Percentiles rank a stretch among this genome's conserved stretches.
These are phyloP conservation scores for Plebejus anna DNA, from an alignment of 2,888 invertebrate species.

Conservation along the genomic window DNA sequence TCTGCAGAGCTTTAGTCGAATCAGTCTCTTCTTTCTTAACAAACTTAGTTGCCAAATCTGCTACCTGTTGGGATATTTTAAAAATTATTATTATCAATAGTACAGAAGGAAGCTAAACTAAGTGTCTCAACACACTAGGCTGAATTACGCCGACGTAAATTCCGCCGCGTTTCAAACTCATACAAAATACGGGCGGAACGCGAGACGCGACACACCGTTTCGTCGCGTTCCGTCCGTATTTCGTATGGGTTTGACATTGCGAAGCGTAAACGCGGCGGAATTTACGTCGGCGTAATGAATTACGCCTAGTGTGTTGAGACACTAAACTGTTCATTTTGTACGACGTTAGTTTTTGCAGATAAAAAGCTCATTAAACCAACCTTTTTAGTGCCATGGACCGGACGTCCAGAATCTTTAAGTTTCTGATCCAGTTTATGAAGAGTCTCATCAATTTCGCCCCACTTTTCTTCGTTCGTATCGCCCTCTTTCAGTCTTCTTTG, in stretches of 20 bases:
- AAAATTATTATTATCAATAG: not conserved
- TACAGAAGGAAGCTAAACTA: not conserved
- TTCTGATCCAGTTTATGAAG: constrained; percentile 64
- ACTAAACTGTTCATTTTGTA: no score
- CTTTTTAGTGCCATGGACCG: constrained; percentile 79
- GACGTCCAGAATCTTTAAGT: constrained; percentile 63
- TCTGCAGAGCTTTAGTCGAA: constrained; percentile 50
- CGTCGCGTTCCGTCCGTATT: no score
- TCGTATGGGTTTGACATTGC: no score
- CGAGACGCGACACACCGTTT: no score
- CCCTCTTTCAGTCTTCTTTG: constrained; percentile 64
- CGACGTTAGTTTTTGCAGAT: no score
- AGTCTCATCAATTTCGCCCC: constrained; percentile 68
- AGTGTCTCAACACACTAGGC: no score
- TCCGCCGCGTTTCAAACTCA: no score
- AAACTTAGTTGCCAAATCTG: constrained; percentile 87
- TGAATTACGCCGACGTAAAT: no score
- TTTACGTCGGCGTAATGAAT: no score
- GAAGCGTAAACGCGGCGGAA: no score
- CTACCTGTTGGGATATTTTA: constrained; percentile 75
- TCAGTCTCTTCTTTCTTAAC: constrained; percentile 82
- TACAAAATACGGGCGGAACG: no score
- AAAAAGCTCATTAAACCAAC: constrained; percentile 47
- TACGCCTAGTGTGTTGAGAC: no score
- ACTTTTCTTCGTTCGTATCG: constrained; percentile 61